These are phyloP conservation scores for Drosophila tsacasi DNA, from an alignment of 1,140 invertebrate genomes.

Conservation along the genomic window DNA sequence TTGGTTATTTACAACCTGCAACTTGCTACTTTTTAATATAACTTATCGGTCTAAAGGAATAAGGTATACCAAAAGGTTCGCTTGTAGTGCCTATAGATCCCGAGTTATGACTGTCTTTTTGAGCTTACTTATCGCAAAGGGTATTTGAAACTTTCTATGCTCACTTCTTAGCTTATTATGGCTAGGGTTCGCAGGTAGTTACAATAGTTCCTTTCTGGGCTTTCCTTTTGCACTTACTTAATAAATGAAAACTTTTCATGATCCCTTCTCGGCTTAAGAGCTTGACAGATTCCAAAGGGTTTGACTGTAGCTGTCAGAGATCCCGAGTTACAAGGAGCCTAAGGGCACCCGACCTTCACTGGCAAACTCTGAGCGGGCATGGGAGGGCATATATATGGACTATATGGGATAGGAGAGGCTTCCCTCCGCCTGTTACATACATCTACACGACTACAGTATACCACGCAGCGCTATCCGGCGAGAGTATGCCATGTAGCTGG, in stretches of 20 bases:
- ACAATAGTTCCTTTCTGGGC: too few species aligned
- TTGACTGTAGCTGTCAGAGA: not conserved
- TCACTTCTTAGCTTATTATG: too few species aligned
- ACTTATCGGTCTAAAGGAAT: not conserved
- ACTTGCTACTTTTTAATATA: too few species aligned
- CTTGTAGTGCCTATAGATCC: not conserved
- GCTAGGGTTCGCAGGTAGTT: too few species aligned
- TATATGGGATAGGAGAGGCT: conserved; percentile 7
- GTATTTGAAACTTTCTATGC: too few species aligned
- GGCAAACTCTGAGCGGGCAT: conserved; percentile 15
- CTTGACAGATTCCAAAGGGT: not conserved
- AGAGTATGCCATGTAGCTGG: conserved; percentile 22
- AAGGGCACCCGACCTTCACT: not conserved
- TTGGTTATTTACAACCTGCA: too few species aligned
- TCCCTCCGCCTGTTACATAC: conserved; percentile 19
- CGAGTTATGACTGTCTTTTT: not conserved
- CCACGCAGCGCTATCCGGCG: conserved; percentile 7
- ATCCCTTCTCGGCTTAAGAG: too few species aligned
- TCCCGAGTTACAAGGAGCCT: not conserved
- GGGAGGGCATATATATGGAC: not conserved
- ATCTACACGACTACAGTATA: conserved; percentile 25
- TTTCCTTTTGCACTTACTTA: too few species aligned
- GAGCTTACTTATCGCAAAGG: too few species aligned
- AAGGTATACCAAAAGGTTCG: not conserved
- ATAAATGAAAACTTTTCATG: too few species aligned